Evolutionary conservation across 2,113 vertebrate species (phyloP).

Genomic region (Triplophysa siluroides): DNA sequence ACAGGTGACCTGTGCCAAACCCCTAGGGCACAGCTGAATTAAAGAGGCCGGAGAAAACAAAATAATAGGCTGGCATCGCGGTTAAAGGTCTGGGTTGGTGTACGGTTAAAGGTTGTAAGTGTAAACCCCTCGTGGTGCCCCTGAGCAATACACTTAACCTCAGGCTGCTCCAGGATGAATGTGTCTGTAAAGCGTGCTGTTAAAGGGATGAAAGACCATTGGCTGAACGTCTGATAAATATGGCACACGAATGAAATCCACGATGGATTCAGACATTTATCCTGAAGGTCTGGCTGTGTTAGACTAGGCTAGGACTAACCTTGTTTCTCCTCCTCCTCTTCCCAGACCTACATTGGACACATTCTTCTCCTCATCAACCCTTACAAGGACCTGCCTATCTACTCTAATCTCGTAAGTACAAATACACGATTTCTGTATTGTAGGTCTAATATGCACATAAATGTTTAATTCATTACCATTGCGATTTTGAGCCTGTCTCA

Average conservation of each 20-base stretch:
- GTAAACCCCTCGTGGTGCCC: too few species aligned
- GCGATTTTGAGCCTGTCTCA: conserved; percentile 24
- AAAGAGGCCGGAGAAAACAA: not conserved
- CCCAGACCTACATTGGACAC: conserved; percentile 92
- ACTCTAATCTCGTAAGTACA: conserved; percentile 87
- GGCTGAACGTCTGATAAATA: too few species aligned
- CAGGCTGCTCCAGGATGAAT: too few species aligned
- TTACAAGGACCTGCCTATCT: conserved; percentile 94
- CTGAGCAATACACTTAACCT: too few species aligned
- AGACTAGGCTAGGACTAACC: not conserved
- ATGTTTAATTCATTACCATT: not conserved
- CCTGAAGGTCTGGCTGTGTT: too few species aligned
- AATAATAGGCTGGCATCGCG: not conserved
- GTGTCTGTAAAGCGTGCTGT: too few species aligned
- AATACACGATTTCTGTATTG: not conserved
- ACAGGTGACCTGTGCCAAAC: not conserved
- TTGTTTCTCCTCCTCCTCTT: conserved; percentile 49
- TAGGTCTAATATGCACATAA: not conserved
- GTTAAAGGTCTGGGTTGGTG: not conserved
- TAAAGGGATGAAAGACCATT: too few species aligned
- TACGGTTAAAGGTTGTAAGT: too few species aligned
- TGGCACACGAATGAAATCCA: too few species aligned
- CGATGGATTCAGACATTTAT: too few species aligned
- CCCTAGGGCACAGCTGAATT: conserved; percentile 1
- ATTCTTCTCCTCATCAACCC: conserved; percentile 93